Percentiles rank a stretch among this genome's conserved stretches.
Conservation (phyloP, 2,888 invertebrate genomes). For the Caenorhabditis imperialis region DNA sequence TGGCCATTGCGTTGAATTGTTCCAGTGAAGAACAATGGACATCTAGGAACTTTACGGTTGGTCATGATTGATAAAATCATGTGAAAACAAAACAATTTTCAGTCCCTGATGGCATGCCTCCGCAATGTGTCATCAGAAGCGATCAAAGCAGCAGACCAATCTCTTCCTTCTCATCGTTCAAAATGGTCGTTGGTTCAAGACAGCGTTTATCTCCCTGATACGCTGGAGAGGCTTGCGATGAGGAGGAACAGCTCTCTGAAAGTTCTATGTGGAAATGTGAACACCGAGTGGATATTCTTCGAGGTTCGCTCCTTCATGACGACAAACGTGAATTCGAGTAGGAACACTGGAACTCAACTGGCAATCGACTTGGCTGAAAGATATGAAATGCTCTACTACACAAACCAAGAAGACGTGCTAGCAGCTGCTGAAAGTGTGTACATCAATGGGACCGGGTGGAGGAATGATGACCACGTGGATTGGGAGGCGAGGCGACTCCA, state of each 20-base stretch:
- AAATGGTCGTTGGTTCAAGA: constrained; percentile 9
- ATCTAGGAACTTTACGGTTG: not conserved
- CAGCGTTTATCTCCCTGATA: not conserved
- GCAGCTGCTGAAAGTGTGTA: not conserved
- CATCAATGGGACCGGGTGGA: not conserved
- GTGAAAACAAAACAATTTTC: too few species aligned
- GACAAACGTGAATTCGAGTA: constrained; percentile 3
- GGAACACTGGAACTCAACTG: not conserved
- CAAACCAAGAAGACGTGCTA: not conserved
- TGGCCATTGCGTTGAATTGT: constrained; percentile 2
- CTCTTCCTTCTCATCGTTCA: constrained; percentile 1
- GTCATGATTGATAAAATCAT: too few species aligned
- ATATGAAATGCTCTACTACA: constrained; percentile 7
- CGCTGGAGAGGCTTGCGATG: not conserved
- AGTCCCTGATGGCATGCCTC: not conserved
- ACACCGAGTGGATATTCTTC: constrained; percentile 10
- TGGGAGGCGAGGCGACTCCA: constrained; percentile 13
- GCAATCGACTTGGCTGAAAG: constrained; percentile 5
- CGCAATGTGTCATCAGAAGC: not conserved
- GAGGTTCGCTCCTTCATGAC: constrained; percentile 10
- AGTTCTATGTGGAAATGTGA: constrained; percentile 3
- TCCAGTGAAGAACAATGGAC: constrained; percentile 1
- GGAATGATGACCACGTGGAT: not conserved
- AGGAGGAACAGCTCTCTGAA: constrained; percentile 2
- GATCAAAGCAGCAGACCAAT: not conserved